A percentile compares a stretch with the other conserved stretches of the same genome.
phyloP scores from a whole-genome alignment of 2,797 vertebrate genomes.

The Anabacerthia variegaticeps region DNA sequence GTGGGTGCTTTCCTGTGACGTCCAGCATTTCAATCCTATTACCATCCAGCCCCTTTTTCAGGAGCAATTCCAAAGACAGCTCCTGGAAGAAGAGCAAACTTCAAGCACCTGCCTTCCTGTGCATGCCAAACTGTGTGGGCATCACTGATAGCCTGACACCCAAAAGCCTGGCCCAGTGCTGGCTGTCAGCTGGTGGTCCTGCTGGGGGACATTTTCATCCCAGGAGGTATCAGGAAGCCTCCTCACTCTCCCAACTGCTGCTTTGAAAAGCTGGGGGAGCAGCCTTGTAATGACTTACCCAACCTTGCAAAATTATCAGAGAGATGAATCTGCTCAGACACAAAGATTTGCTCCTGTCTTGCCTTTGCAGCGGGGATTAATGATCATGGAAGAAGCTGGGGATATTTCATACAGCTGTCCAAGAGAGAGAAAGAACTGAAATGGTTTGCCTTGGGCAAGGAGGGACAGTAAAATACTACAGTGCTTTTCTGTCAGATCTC shows the following conservation, averaged over 20 bases:
- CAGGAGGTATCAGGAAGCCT: neutral
- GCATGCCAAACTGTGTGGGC: accelerated
- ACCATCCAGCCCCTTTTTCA: neutral
- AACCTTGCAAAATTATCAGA: neutral
- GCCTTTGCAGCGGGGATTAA: neutral
- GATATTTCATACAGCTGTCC: neutral
- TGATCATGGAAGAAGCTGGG: neutral
- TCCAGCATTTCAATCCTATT: neutral
- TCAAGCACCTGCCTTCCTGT: neutral
- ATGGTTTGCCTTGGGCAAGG: constrained; percentile 33
- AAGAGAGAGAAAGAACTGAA: neutral
- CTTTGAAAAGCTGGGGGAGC: neutral
- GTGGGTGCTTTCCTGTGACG: neutral
- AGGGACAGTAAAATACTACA: constrained; percentile 38
- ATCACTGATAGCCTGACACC: neutral
- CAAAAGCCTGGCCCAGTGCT: neutral
- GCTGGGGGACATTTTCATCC: neutral
- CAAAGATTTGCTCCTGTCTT: neutral
- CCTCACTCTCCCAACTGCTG: neutral
- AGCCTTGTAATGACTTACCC: neutral
- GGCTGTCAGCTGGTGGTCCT: neutral
- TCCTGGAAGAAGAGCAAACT: neutral
- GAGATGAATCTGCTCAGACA: neutral
- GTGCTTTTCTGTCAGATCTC: constrained; percentile 36
- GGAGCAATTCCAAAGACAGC: neutral